A percentile compares a stretch with the other conserved stretches of the same genome.
Conservation (phyloP, 2,113 vertebrate species). For the Pyxicephalus adspersus region DNA sequence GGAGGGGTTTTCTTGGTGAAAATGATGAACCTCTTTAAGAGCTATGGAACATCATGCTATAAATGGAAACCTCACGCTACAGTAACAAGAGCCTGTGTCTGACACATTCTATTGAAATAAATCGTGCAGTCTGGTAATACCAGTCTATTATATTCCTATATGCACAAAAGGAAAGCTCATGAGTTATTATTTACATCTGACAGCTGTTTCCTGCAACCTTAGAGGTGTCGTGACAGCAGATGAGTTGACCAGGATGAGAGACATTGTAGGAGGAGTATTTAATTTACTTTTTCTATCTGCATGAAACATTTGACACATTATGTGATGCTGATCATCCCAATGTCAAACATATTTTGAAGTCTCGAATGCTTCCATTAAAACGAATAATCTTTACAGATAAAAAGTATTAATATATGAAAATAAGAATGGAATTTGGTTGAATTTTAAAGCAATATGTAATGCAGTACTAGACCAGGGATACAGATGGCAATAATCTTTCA, state of each 20-base stretch:
- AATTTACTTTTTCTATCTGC: background rate
- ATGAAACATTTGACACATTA: background rate
- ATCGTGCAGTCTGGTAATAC: background rate
- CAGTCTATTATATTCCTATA: constrained; percentile 38
- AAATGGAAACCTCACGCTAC: background rate
- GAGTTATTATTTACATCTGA: constrained; percentile 34
- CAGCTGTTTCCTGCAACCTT: constrained; percentile 26
- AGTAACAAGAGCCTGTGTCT: background rate
- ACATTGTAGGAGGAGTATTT: background rate
- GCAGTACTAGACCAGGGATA: no score
- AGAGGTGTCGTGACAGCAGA: constrained; percentile 5
- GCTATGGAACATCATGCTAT: background rate
- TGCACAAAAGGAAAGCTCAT: constrained; percentile 26
- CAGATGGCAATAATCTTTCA: no score
- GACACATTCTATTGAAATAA: background rate
- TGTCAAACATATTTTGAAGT: background rate
- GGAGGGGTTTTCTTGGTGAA: no score
- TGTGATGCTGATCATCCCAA: background rate
- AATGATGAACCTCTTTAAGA: background rate
- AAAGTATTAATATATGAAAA: no score
- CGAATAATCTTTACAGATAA: background rate
- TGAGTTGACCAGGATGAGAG: background rate
- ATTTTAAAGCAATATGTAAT: no score
- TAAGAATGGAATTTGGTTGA: no score
- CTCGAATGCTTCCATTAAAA: background rate